phyloP scores from a whole-genome alignment of 2,113 vertebrate species.

The Xenopus tropicalis region UCB_Xtro_10.0 CM004447.2:59162501-59163000 shows the following conservation, averaged over 20 bases:
- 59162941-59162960: no score
- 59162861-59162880: background rate
- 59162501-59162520: constrained; percentile 55
- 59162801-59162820: background rate
- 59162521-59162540: constrained; percentile 42
- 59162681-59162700: background rate
- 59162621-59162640: background rate
- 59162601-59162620: background rate
- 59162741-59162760: no score
- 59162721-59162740: background rate
- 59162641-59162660: background rate
- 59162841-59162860: background rate
- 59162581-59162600: constrained; percentile 30
- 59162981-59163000: constrained; percentile 18
- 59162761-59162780: background rate
- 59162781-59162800: background rate
- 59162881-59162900: background rate
- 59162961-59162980: constrained; percentile 8
- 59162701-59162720: background rate
- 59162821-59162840: background rate
- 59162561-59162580: constrained; percentile 46
- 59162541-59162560: constrained; percentile 46
- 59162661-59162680: no score
- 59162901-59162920: background rate
- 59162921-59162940: no score